Conservation (phyloP, 2,888 invertebrate genomes). For the Microctonus hyperodae region DNA sequence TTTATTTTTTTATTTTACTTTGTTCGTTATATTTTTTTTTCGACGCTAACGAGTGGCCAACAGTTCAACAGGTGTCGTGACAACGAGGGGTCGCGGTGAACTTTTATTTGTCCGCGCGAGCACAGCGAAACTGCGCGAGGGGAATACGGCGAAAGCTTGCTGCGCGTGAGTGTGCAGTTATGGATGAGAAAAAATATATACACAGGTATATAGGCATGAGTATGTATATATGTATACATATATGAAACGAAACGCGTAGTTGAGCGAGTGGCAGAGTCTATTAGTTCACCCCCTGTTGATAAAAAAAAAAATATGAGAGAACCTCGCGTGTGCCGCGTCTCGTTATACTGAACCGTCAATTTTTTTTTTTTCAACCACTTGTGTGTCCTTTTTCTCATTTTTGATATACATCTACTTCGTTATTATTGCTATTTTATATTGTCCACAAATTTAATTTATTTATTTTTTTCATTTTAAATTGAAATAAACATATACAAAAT, state of each 20-base stretch:
- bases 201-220: too few species aligned
- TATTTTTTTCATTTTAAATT: not conserved
- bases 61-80: constrained; percentile 62
- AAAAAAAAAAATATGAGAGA: constrained; percentile 48
- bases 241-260: constrained; percentile 42
- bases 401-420: constrained; percentile 22
- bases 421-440: constrained; percentile 14
- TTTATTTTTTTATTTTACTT: constrained; percentile 39
- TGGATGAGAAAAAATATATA: constrained; percentile 26
- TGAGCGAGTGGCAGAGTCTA: constrained; percentile 57
- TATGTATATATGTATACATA: constrained; percentile 38
- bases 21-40: constrained; percentile 34
- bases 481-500: not conserved
- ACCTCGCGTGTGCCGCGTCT: constrained; percentile 22
- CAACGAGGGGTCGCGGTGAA: constrained; percentile 60
- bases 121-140: constrained; percentile 34
- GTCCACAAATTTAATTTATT: not conserved
- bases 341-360: constrained; percentile 54
- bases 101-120: constrained; percentile 60
- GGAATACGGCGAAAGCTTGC: constrained; percentile 28
- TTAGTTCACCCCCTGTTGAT: constrained; percentile 55
- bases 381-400: constrained; percentile 23
- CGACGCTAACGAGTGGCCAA: constrained; percentile 48
- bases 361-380: constrained; percentile 45
- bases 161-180: not conserved